Conservation (phyloP, 2,888 invertebrate genomes). For the Drosophila longiperda region DNA sequence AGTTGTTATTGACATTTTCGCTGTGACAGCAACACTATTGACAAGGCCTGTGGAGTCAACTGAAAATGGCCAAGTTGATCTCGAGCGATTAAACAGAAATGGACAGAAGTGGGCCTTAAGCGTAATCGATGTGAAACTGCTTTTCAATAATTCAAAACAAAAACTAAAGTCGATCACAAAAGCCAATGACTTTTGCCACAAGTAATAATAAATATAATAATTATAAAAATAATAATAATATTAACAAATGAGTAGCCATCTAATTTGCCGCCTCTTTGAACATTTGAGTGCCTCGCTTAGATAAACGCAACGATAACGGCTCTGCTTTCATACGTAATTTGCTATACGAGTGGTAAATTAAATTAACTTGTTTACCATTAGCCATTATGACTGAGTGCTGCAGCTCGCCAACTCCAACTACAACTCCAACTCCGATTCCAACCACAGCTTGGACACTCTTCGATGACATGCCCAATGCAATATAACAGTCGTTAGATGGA, state of each 20-base stretch:
- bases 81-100: conserved; percentile 60
- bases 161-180: conserved; percentile 22
- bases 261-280: not conserved
- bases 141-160: conserved; percentile 32
- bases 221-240: not conserved
- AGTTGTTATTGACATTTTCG: conserved; percentile 58
- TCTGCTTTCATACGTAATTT: conserved; percentile 78
- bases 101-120: conserved; percentile 67
- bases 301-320: conserved; percentile 76
- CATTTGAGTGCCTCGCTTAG: conserved; percentile 8
- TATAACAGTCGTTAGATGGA: conserved; percentile 34
- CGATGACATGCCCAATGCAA: conserved; percentile 48
- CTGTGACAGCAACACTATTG: conserved; percentile 23
- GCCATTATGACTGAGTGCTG: conserved; percentile 39
- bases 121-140: conserved; percentile 67
- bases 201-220: not conserved
- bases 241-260: not conserved
- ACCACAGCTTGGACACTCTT: conserved; percentile 4
- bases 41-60: conserved; percentile 62
- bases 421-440: not conserved
- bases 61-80: conserved; percentile 69
- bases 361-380: conserved; percentile 75
- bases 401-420: conserved; percentile 3
- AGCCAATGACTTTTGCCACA: conserved; percentile 49
- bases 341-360: conserved; percentile 79